phyloP scores from a whole-genome alignment of 64 coral and sea anemone species.

The Montipora sp. region DNA sequence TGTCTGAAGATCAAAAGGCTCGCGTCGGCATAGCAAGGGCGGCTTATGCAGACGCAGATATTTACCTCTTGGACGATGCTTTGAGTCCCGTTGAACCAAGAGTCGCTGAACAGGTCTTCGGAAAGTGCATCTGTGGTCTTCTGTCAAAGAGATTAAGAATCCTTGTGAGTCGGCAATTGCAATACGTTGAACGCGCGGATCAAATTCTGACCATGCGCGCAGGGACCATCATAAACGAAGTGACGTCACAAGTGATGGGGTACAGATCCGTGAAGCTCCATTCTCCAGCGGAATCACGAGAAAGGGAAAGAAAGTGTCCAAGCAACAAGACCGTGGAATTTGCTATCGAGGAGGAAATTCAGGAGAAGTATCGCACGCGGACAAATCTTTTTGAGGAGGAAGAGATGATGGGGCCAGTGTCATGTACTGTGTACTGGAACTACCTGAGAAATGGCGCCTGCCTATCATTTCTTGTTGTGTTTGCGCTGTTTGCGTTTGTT shows the following conservation, averaged over 20 bases:
- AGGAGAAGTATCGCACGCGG: slow-evolving; percentile 26
- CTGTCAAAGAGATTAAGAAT: slow-evolving; percentile 66
- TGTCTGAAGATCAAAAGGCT: slow-evolving; percentile 57
- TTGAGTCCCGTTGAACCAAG: slow-evolving; percentile 38
- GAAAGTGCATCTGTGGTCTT: slow-evolving; percentile 58
- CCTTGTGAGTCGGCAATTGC: slow-evolving; percentile 68
- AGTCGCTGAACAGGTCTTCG: slow-evolving; percentile 69
- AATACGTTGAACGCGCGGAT: slow-evolving; percentile 67
- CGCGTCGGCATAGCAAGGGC: slow-evolving; percentile 64
- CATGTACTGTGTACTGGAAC: slow-evolving; percentile 40
- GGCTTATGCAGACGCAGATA: slow-evolving; percentile 75
- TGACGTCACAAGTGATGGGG: slow-evolving; percentile 72
- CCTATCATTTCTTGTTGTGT: slow-evolving; percentile 39
- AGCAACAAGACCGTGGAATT: slow-evolving; percentile 46
- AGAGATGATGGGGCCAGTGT: slow-evolving; percentile 43
- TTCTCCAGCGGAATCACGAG: neutral
- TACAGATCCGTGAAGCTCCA: slow-evolving; percentile 70
- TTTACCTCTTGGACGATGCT: slow-evolving; percentile 74
- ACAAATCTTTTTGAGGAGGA: slow-evolving; percentile 44
- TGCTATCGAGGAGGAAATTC: slow-evolving; percentile 4
- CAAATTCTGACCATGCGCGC: slow-evolving; percentile 74
- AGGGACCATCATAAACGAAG: slow-evolving; percentile 69
- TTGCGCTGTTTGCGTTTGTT: slow-evolving; percentile 24
- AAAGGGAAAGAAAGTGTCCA: neutral
- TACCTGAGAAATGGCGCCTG: slow-evolving; percentile 50